Evolutionary conservation across 1,140 invertebrate species (phyloP), one percentile per base, ranked within the genome.

Genomic region (Meteorus sp.): DNA sequence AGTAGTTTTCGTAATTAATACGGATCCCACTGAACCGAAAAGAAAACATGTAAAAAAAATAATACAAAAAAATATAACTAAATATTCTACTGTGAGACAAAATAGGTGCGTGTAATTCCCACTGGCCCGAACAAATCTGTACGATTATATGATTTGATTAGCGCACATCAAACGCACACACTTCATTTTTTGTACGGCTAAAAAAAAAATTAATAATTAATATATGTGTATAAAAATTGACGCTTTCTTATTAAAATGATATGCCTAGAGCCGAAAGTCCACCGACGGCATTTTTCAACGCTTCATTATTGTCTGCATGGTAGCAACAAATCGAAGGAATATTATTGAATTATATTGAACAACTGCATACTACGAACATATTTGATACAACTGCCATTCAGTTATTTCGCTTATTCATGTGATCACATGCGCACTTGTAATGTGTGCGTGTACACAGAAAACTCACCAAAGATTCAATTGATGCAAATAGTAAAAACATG

Each of bases 371-470:
- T 23, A 9, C 13, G 22, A 35, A 11, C 15, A 51, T 20, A 31
- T 31, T 19, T 47, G 25, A 19, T 13, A 48, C 43, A 7, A 57
- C 56, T 58, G 56, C 51, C 31, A 60, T 60, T 55, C 4, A 23
- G 13, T 48, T 35, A 29, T 44, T 59, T n/a, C 23, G 11, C 41
- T 41, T 20, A 3, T 20, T 35, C 11, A 7, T 15, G 48, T 4
- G 44, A 31, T 23, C 56, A 37, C 43, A 51, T 27, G 15, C 31
- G 6, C 41, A 15, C 43, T 20, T 6, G 19, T n/a, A 45, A 45
- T 20, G 43, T 29, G 15, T 4, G 5, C 7, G 8, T 15, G 7
- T 17, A 20, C n/a, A 45, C 15, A 22, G n/a, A n/a, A n/a, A n/a
- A n/a, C n/a, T n/a, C n/a, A n/a, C n/a, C n/a, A n/a, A n/a, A n/a